A percentile compares a stretch with the other conserved stretches of the same genome.
Conservation (phyloP, 2,113 vertebrate species). For the Glaucomys volans region DNA sequence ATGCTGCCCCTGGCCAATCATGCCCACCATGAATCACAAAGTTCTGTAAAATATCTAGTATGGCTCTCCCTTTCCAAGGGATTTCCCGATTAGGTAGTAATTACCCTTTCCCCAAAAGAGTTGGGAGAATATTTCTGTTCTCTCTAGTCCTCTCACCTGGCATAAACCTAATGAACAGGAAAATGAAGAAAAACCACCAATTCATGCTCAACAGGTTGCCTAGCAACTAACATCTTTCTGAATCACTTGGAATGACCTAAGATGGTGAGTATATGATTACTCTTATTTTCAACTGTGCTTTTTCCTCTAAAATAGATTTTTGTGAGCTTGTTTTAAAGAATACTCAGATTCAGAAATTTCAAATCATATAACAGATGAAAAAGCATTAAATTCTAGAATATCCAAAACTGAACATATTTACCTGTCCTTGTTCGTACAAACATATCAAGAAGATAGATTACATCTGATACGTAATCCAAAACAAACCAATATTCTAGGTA, state of each 20-base stretch:
- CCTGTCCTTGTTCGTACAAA: slow-evolving; percentile 95
- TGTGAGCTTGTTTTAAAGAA: slow-evolving; percentile 8
- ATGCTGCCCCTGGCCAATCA: background rate
- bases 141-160: background rate
- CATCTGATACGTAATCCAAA: slow-evolving; percentile 91
- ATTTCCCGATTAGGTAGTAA: background rate
- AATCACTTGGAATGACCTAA: background rate
- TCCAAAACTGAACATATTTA: slow-evolving; percentile 86
- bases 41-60: background rate
- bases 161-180: background rate
- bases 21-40: background rate
- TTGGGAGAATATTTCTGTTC: background rate
- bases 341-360: background rate
- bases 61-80: background rate
- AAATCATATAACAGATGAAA: background rate
- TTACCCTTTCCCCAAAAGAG: background rate
- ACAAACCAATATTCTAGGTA: slow-evolving; percentile 92
- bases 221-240: background rate
- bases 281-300: background rate
- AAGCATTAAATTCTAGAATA: slow-evolving; percentile 7
- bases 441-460: slow-evolving; percentile 94
- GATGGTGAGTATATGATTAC: background rate
- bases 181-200: background rate
- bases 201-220: background rate
- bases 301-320: slow-evolving; percentile 9